phyloP scores from a whole-genome alignment of 53 echinoderm and acorn worm genomes.

The Echinometra lucunter region DNA sequence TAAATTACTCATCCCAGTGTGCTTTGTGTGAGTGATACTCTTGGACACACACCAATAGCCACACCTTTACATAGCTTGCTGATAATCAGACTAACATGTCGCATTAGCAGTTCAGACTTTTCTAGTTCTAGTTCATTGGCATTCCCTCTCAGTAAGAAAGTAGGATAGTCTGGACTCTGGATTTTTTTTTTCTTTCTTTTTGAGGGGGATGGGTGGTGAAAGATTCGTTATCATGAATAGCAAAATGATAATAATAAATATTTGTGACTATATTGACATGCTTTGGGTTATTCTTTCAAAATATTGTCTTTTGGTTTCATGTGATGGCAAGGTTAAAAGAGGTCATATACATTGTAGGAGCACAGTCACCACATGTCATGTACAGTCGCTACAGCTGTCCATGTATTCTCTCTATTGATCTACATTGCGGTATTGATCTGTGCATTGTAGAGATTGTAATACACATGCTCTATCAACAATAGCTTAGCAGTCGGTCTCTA shows the following conservation, averaged over 20 bases:
- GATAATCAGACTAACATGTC: neutral
- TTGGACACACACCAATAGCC: slow-evolving; percentile 49
- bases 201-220: too few species aligned
- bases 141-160: neutral
- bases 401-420: neutral
- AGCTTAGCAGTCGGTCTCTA: neutral
- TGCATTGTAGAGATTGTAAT: neutral
- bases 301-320: neutral
- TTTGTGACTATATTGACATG: neutral
- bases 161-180: too few species aligned
- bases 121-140: neutral
- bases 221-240: too few species aligned
- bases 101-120: neutral
- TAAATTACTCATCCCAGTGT: slow-evolving; percentile 29
- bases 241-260: neutral
- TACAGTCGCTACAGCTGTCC: neutral
- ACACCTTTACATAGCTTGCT: slow-evolving; percentile 9
- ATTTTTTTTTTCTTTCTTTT: too few species aligned
- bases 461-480: neutral
- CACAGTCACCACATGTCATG: neutral
- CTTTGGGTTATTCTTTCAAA: neutral
- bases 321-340: neutral
- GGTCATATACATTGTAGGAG: neutral
- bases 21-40: slow-evolving; percentile 14
- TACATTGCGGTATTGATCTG: neutral